Evolutionary conservation across 2,113 vertebrate genomes (phyloP), one percentile per base, ranked within the genome.

Genomic region (Pampusana beccarii): DNA sequence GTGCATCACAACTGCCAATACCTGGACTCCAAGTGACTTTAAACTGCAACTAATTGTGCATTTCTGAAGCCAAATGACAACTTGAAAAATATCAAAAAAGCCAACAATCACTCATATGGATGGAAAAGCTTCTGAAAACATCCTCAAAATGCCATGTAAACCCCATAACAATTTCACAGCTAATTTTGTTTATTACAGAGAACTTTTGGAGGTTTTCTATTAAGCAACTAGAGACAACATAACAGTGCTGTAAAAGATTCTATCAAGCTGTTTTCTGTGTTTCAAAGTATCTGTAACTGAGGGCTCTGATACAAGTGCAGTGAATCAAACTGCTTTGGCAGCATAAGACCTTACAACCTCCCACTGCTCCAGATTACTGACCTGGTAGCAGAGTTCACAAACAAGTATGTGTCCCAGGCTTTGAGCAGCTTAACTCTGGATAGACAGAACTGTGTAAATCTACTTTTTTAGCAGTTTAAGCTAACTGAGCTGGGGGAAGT

Each of bases 121-220:
- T 34, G 28, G 50, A 95, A 92, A 94, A 15, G 20, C 90, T 96
- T 90, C 79, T 94, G 92, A 88, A 93, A 94, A 94, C 82, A 90
- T 88, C 56, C 29, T 90, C 82, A 71, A 94, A 94, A 94, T 54
- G 71, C 85, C 84, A 82, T 91, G 40, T 72, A 93, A n/a, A 90
- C 17, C 20, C 67, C 16, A 1, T 14, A 92, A 88, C 86, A 91
- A 94, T 77, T 94, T 95, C 62, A 91, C 93, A 94, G 81, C 71
- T 90, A 92, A 67, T 96, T 95, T 81, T 65, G 31, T 73, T 90
- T 85, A 73, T 85, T 51, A 85, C 13, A 51, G 46, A 21, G 42
- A 66, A 86, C 72, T 86, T 64, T 50, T 54, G 13, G 19, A 88
- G 13, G 1, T 26, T 64, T 96, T 85, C 80, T 85, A 57, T 86